A percentile compares a stretch with the other conserved stretches of the same genome.
phyloP scores from a whole-genome alignment of 1,140 invertebrate species.

The Leptinotarsa texana region DNA sequence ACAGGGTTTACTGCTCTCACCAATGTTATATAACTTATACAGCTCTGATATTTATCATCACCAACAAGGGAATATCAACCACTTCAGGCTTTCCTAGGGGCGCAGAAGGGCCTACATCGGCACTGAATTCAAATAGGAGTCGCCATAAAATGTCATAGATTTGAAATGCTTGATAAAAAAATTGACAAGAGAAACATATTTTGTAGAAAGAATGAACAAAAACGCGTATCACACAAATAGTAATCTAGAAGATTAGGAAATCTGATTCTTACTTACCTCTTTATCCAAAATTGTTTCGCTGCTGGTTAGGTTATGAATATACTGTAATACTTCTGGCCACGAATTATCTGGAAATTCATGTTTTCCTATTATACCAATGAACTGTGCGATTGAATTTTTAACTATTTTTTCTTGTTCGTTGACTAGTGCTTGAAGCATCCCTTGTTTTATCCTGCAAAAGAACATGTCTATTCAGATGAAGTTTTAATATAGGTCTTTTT shows the following conservation, averaged over 20 bases:
- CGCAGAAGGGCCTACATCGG: too few relatives aligned
- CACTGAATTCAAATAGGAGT: background rate
- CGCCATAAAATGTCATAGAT: background rate
- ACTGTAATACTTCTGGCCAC: constrained; percentile 74
- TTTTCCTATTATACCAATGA: constrained; percentile 70
- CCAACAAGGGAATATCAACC: too few relatives aligned
- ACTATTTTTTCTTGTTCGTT: constrained; percentile 66
- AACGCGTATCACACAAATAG: too few relatives aligned
- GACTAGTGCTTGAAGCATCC: constrained; percentile 63
- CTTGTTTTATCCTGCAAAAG: constrained; percentile 63
- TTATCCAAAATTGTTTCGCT: constrained; percentile 62
- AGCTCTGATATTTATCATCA: too few relatives aligned
- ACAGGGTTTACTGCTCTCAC: too few relatives aligned
- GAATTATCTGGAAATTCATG: constrained; percentile 69
- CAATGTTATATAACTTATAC: too few relatives aligned
- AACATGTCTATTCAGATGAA: background rate
- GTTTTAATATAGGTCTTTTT: too few relatives aligned
- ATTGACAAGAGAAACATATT: too few relatives aligned
- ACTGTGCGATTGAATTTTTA: constrained; percentile 66
- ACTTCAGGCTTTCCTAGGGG: too few relatives aligned
- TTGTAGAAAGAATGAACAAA: too few relatives aligned
- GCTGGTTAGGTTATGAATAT: constrained; percentile 64
- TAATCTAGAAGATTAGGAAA: too few relatives aligned
- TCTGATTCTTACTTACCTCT: constrained; percentile 61
- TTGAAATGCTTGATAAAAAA: background rate